Conservation (phyloP, 2,797 vertebrate species). For the Babyrousa celebensis region DNA sequence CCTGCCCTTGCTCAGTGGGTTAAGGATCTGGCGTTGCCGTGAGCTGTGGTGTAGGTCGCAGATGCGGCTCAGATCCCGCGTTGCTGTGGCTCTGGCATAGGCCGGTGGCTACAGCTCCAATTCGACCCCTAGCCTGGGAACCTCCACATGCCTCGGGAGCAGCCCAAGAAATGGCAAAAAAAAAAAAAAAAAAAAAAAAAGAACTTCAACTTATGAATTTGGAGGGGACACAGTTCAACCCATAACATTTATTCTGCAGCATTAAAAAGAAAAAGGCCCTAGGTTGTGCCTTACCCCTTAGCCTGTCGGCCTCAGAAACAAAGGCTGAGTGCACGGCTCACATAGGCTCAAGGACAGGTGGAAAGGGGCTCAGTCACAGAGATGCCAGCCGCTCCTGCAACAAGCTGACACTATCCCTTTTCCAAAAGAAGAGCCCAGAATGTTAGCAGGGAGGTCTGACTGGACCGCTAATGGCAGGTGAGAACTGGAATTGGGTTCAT, state of each 20-base stretch:
- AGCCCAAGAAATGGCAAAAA: too few relatives aligned
- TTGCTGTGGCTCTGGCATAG: too few relatives aligned
- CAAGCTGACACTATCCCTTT: background rate
- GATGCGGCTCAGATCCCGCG: too few relatives aligned
- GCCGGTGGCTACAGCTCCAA: too few relatives aligned
- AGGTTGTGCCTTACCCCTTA: background rate
- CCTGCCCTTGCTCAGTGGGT: too few relatives aligned
- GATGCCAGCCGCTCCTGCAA: background rate
- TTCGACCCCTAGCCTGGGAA: too few relatives aligned
- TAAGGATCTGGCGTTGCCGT: too few relatives aligned
- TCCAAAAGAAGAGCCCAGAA: background rate
- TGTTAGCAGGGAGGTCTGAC: background rate
- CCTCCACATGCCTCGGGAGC: too few relatives aligned
- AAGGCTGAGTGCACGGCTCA: background rate
- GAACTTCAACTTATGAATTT: background rate
- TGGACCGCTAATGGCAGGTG: background rate
- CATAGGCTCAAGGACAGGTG: background rate
- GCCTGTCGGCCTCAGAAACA: background rate
- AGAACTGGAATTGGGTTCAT: background rate
- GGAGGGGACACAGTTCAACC: background rate
- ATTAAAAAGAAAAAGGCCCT: background rate
- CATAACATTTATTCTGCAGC: too few relatives aligned
- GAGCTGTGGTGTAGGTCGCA: too few relatives aligned
- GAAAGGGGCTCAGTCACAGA: background rate
- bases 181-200: background rate